Percentiles rank a stretch among this genome's conserved stretches.
Conservation (phyloP, 2,888 invertebrate species). For the Ophion ellenae region DNA sequence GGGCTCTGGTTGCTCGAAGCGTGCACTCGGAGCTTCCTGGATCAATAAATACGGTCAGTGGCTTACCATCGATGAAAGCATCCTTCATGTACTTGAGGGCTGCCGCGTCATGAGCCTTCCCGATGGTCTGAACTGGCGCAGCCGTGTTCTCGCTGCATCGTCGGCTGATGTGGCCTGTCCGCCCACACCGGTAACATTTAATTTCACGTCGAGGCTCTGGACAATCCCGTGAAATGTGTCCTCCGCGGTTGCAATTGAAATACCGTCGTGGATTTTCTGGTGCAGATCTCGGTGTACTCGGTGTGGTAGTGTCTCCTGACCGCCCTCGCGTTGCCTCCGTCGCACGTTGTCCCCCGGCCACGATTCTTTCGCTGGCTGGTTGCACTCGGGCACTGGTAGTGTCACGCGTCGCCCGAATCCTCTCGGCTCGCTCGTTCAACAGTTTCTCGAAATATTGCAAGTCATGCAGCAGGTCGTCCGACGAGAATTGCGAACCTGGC, state of each 20-base stretch:
- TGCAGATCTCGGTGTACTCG: too few species aligned
- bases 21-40: constrained; percentile 38
- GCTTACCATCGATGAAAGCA: background rate
- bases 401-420: background rate
- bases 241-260: constrained; percentile 23
- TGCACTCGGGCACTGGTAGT: background rate
- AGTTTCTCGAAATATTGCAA: background rate
- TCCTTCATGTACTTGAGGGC: background rate
- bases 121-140: constrained; percentile 1
- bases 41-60: background rate
- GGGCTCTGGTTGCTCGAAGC: constrained; percentile 8
- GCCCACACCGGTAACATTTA: background rate
- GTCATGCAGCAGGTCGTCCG: background rate
- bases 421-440: background rate
- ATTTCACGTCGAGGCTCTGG: background rate
- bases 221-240: constrained; percentile 1
- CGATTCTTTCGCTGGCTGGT: too few species aligned
- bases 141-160: background rate
- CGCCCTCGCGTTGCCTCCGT: too few species aligned
- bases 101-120: background rate
- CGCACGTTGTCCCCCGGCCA: too few species aligned
- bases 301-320: background rate
- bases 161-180: background rate
- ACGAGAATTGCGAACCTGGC: background rate
- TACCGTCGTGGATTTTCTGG: background rate